Evolutionary conservation across 2,113 vertebrate genomes (phyloP).

Genomic region (Lichenostomus cassidix): DNA sequence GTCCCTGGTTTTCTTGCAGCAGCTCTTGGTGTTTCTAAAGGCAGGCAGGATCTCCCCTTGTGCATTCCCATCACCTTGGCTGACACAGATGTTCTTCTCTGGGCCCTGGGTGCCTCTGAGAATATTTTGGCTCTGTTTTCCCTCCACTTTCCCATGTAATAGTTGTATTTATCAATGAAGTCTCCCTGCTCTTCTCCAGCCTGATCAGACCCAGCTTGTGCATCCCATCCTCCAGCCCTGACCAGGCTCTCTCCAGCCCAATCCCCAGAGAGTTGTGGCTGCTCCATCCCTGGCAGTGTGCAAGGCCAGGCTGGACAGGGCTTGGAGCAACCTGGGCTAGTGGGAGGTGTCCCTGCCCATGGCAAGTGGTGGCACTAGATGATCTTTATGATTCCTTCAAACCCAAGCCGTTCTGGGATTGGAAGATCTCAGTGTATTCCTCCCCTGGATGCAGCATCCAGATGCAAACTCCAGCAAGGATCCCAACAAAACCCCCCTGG

Average conservation of each 20-base stretch:
- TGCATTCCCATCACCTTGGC: not conserved
- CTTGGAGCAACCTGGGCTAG: fast-evolving
- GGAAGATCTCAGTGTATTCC: not conserved
- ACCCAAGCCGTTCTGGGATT: not conserved
- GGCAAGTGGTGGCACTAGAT: fast-evolving
- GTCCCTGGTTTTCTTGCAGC: not conserved
- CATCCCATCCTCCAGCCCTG: not conserved
- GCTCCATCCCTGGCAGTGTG: not conserved
- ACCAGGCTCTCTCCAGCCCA: not conserved
- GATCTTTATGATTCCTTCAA: not conserved
- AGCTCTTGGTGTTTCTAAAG: not conserved
- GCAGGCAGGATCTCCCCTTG: not conserved
- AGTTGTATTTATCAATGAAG: not conserved
- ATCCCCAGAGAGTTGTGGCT: not conserved
- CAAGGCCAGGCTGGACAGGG: not conserved
- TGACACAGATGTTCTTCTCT: not conserved
- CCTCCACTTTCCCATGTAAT: not conserved
- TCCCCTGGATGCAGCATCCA: not conserved
- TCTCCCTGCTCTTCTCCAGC: not conserved
- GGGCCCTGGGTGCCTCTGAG: not conserved
- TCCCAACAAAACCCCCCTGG: not conserved
- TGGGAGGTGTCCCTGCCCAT: not conserved
- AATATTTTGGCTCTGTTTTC: not conserved
- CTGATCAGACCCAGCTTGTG: not conserved
- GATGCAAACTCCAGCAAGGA: not conserved